Evolutionary conservation across 2,888 invertebrate species (phyloP), one percentile per base, ranked within the genome.

Genomic region (Camptogramma bilineatum): DNA sequence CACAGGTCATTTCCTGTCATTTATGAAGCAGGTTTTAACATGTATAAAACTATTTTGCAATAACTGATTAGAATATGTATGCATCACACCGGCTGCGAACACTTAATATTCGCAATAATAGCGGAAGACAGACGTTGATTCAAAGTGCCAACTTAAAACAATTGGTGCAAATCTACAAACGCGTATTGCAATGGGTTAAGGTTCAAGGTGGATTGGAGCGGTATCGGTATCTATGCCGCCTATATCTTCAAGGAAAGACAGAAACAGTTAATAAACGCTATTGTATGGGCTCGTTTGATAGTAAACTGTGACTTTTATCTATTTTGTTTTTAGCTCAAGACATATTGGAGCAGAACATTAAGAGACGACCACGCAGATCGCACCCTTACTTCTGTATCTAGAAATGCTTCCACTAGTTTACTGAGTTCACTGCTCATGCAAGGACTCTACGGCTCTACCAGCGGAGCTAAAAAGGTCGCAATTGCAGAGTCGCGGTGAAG

Each of bases 71-170:
- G 39, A 54, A 54, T 60, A 58, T 52, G 42, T 52, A 55, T 46
- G 46, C 50, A 51, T 51, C 24, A 21, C 34, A 62, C 52, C 52
- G 34, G 4, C 28, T 28, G 61, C 28, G 52, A 42, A 52, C 16
- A 50, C 57, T 65, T 57, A 50, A 52, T 61, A 57, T 57, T 48
- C 57, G 52, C 62, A 48, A 63, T 51, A 24, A 60, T 50, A 55
- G 62, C 55, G 62, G 51, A 66, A 62, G 58, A 55, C 62, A 62
- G 39, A 44, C 46, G 56, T 51, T 44, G 51, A 54, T 51, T 62
- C 54, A 31, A 39, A n/a, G 52, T 42, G 63, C 48, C 52, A 58
- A 57, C 52, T 52, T 52, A 39, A 52, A 56, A 47, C 46, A 52
- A 47, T 52, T 48, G 21, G 21, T 44, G 52, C 2, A 48, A 19